These are phyloP conservation scores for Notospermus geniculatus DNA, from an alignment of 1,140 invertebrate genomes.

Conservation along the genomic window DNA sequence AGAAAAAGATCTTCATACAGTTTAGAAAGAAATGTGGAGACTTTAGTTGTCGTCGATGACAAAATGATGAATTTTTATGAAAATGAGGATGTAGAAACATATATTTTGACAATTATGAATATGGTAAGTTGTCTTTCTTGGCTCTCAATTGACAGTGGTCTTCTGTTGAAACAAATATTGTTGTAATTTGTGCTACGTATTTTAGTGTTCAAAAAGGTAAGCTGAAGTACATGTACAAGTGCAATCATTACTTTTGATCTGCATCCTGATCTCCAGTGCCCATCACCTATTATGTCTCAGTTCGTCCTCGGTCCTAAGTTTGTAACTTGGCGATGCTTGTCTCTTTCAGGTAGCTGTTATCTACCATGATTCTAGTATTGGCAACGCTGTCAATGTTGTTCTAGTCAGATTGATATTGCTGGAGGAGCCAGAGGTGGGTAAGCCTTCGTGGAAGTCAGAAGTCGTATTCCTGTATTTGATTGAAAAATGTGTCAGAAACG, in stretches of 20 bases:
- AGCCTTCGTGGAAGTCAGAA: too few relatives aligned
- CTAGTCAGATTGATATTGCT: conserved; percentile 80
- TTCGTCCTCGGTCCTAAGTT: background rate
- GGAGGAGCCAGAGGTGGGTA: conserved; percentile 65
- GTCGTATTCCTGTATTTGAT: too few relatives aligned
- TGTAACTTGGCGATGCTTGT: background rate
- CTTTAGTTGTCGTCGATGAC: conserved; percentile 80
- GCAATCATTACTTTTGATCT: too few relatives aligned
- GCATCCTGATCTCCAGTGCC: too few relatives aligned
- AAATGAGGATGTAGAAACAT: conserved; percentile 77
- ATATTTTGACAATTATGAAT: conserved; percentile 88
- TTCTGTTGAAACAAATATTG: too few relatives aligned
- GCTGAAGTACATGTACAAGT: too few relatives aligned
- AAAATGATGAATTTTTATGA: conserved; percentile 84
- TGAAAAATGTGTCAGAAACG: too few relatives aligned
- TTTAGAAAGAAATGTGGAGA: conserved; percentile 78
- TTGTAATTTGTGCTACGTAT: too few relatives aligned
- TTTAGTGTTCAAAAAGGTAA: too few relatives aligned
- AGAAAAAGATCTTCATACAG: conserved; percentile 66
- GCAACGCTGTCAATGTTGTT: conserved; percentile 84
- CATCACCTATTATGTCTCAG: too few relatives aligned
- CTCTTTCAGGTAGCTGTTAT: conserved; percentile 71
- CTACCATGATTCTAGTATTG: conserved; percentile 83
- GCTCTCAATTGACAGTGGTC: too few relatives aligned
- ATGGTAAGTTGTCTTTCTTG: conserved; percentile 65